phyloP scores from a whole-genome alignment of 2,888 invertebrate genomes.

The Lasioglossum oenotherae region DNA sequence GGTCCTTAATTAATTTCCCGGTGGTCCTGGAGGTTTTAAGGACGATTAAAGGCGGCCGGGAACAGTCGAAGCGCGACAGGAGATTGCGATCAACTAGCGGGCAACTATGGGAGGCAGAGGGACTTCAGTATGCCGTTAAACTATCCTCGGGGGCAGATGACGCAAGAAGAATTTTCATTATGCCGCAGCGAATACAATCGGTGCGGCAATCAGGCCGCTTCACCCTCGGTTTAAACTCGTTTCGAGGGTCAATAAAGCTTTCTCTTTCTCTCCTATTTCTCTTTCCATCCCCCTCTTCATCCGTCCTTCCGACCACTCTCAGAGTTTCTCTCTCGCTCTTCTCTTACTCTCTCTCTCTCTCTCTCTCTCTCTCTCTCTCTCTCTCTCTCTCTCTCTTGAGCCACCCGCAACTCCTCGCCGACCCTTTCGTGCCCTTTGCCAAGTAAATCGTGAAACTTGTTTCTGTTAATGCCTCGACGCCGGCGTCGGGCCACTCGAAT shows the following conservation, averaged over 20 bases:
- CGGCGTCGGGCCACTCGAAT: constrained; percentile 45
- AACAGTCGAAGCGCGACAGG: constrained; percentile 31
- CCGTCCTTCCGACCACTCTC: neutral
- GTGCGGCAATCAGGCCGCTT: constrained; percentile 68
- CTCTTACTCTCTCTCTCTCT: neutral
- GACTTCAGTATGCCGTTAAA: constrained; percentile 54
- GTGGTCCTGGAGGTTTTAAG: constrained; percentile 4
- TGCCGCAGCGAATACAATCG: constrained; percentile 64
- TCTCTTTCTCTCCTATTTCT: neutral
- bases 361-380: neutral
- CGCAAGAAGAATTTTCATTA: constrained; percentile 73
- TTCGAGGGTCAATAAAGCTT: constrained; percentile 68
- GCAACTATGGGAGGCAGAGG: constrained; percentile 28
- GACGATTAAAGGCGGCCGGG: constrained; percentile 23
- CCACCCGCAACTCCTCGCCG: constrained; percentile 34
- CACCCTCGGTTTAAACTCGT: constrained; percentile 71
- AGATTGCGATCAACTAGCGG: constrained; percentile 41
- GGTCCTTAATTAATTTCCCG: constrained; percentile 32
- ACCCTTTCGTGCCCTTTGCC: constrained; percentile 56
- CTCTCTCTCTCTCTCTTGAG: constrained; percentile 5
- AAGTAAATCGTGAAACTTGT: constrained; percentile 58
- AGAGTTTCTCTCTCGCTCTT: neutral
- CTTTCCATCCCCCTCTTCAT: constrained; percentile 10
- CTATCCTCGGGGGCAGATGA: constrained; percentile 62
- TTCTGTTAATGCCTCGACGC: constrained; percentile 50